These are phyloP conservation scores for Phataginus tetradactyla DNA, from an alignment of 2,797 vertebrate species.

Conservation along the genomic window DNA sequence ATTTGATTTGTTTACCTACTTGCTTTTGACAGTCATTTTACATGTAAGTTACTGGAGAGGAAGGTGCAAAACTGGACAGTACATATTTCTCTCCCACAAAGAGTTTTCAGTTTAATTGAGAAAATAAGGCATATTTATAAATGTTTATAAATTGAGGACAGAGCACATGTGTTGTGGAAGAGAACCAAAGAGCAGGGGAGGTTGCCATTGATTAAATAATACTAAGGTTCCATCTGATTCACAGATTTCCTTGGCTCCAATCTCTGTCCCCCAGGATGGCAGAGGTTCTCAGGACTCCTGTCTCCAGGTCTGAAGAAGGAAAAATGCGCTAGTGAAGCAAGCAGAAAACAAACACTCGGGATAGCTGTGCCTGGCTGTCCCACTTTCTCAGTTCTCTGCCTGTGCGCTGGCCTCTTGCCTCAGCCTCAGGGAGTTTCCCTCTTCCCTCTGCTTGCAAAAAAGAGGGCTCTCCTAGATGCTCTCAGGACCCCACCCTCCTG, in stretches of 20 bases:
- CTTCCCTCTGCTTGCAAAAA: background rate
- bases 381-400: background rate
- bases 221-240: background rate
- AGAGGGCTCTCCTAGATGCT: background rate
- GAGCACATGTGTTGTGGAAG: background rate
- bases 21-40: background rate
- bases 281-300: no score
- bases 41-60: background rate
- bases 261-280: rapidly evolving
- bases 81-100: background rate
- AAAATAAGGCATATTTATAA: background rate
- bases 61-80: background rate
- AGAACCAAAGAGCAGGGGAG: background rate
- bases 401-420: background rate
- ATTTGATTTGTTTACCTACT: background rate
- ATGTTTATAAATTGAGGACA: background rate
- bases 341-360: background rate
- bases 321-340: background rate
- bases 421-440: background rate
- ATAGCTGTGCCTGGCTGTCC: no score
- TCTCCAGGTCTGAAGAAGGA: background rate
- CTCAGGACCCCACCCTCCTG: background rate
- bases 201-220: background rate
- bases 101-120: background rate
- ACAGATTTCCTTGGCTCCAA: background rate